These are phyloP conservation scores for Plebejus melissa DNA, from an alignment of 2,888 invertebrate species.

Conservation along the genomic window DNA sequence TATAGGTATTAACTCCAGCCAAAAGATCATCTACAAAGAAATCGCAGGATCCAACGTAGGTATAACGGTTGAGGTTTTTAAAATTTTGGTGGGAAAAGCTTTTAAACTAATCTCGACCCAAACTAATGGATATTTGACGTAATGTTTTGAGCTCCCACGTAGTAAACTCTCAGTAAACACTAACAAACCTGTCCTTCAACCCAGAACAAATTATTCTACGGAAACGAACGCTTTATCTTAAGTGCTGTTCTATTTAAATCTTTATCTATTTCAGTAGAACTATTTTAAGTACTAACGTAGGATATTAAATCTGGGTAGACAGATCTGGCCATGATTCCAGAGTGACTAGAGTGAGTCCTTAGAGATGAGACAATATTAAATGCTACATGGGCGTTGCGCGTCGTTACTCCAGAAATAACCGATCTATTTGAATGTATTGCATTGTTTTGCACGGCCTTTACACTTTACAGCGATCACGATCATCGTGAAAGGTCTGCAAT, in stretches of 20 bases:
- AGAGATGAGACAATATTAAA: background rate
- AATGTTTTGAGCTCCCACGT: background rate
- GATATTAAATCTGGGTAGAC: background rate
- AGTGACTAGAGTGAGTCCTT: background rate
- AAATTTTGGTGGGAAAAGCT: too few species aligned
- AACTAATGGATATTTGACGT: background rate
- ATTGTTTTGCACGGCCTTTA: constrained; percentile 18
- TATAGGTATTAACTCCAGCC: background rate
- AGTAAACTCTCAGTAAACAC: background rate
- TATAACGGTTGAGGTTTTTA: background rate
- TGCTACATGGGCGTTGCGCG: constrained; percentile 2
- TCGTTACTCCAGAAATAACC: constrained; percentile 20
- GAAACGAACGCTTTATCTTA: constrained; percentile 1
- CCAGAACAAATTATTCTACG: background rate
- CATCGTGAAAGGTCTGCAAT: background rate
- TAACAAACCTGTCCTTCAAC: constrained; percentile 10
- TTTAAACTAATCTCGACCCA: background rate
- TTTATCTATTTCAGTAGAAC: background rate
- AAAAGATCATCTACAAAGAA: background rate
- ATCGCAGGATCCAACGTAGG: background rate
- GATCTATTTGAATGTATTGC: constrained; percentile 19
- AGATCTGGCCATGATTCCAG: background rate
- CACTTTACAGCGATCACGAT: constrained; percentile 14
- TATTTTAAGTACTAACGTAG: constrained; percentile 4
- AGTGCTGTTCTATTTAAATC: background rate